Evolutionary conservation across 1,140 invertebrate species (phyloP).

Genomic region (Brachionus rubens): DNA sequence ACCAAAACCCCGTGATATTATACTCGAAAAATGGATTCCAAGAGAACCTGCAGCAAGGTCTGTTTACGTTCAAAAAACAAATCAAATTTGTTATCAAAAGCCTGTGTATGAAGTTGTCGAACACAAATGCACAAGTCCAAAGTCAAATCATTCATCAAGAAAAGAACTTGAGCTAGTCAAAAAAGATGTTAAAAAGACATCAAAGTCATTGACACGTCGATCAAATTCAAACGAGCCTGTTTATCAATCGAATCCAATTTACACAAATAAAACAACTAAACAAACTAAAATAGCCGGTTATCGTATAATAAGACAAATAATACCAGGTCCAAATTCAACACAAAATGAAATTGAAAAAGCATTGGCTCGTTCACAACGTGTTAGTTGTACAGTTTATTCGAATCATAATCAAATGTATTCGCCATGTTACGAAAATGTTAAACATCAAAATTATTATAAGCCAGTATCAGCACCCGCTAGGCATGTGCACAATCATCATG

Average conservation of each 20-base stretch:
- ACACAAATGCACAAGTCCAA: no score
- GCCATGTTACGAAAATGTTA: constrained; percentile 2
- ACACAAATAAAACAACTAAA: background rate
- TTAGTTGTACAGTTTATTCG: constrained; percentile 27
- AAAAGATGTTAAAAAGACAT: no score
- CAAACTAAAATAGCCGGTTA: constrained; percentile 22
- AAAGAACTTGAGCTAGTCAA: no score
- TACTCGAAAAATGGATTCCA: constrained; percentile 28
- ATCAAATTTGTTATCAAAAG: background rate
- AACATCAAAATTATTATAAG: background rate
- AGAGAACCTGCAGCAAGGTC: no score
- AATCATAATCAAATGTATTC: background rate
- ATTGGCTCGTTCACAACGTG: background rate
- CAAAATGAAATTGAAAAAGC: constrained; percentile 23
- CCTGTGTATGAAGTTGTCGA: constrained; percentile 5
- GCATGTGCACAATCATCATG: background rate
- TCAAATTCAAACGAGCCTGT: constrained; percentile 6
- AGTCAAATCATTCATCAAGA: no score
- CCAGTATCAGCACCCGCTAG: background rate
- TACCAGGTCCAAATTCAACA: constrained; percentile 20
- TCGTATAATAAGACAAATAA: constrained; percentile 34
- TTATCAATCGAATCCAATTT: background rate
- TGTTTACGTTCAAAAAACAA: constrained; percentile 19
- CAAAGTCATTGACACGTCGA: background rate
- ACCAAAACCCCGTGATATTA: constrained; percentile 24